Base-by-base conservation (phyloP, 2,888 invertebrate genomes). In the Laspeyria flexula region DNA sequence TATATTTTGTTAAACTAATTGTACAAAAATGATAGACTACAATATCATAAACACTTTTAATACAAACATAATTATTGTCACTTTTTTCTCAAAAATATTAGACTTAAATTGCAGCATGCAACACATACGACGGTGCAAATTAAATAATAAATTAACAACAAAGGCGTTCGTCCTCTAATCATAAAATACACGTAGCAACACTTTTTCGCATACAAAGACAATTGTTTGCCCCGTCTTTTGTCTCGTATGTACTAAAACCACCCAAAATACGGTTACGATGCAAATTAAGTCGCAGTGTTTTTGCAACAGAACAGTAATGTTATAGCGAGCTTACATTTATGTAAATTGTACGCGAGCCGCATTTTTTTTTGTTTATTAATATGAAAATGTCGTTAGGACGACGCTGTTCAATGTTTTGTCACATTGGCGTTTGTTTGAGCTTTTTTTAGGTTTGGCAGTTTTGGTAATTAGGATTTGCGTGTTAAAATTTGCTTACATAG, bases 321-420 rank as follows among this genome's bases (percentile, higher is more conserved):
- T 33, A 57, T 59, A 55, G 49, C 39, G 49, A 50, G 65, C 69
- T 68, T 59, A 65, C 65, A 61, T 66, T 66, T 67, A 65, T 68
- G 69, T 61, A 67, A 67, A 67, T 66, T 45, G 45, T 27, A 38
- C 47, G 30, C 48, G 42, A 39, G 31, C 46, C 12, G 44, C 31
- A 10, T n/a, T 48, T 49, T 60, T 33, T 53, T 53, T 50, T 65
- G 54, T 68, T 61, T 66, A 56, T 56, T 68, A 67, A 56, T 65
- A 67, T 61, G 46, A 61, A 66, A 67, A 68, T 49, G 55, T 61
- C 65, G 51, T 67, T 68, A 66, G 49, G 54, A 33, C 35, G 30
- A 18, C 18, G 27, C 31, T 12, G 43, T 43, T 16, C 30, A 45
- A 49, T 43, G 27, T 45, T 47, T 46, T 44, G 27, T 55, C 18